Base-by-base conservation (phyloP, 2,797 vertebrate genomes). In the Sebastes diploproa region DNA sequence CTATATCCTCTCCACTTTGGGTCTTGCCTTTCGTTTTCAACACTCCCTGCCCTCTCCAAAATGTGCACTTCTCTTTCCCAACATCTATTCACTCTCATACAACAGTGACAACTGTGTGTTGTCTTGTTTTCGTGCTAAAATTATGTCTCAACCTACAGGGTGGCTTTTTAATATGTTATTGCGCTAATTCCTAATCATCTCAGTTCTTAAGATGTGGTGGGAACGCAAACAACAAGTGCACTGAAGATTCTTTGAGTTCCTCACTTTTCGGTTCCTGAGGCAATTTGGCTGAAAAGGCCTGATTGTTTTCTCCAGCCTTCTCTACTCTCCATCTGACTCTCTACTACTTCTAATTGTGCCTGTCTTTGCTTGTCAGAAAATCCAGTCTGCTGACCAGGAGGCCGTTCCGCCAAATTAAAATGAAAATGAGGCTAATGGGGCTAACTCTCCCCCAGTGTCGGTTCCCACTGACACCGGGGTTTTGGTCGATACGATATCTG, bases 291-390 rank as follows among this genome's bases (percentile, higher is more conserved):
- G 50, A 70, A 75, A 78, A 73, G 77, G 38, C 34, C 55, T 10
- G 58, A 82, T 75, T 83, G 85, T 61, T 59, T 77, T 72, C 77
- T 73, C 14, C 59, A 72, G 30, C 38, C 20, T 56, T 55, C 65
- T 29, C 36, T n/a, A 10, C 23, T 80, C 34, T 70, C 54, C 34
- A 38, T 77, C 29, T 62, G 46, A 77, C 46, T 80, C 27, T 68
- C n/a, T 8, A 13, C 52, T 52, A 66, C 61, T 18, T 80, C 50
- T 76, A 72, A 72, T 23, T 61, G 75, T 58, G 50, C 55, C 76
- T 11, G 61, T 72, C 36, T 52, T 58, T 38, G 62, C 22, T 18
- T 22, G 32, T 52, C 67, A 65, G n/a, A 69, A 65, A 62, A 54
- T 13, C 34, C 34, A 7, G 65, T 77, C 70, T 50, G 78, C 79